These are phyloP conservation scores for Euproctis similis DNA, from an alignment of 2,888 invertebrate genomes.

Conservation along the genomic window DNA sequence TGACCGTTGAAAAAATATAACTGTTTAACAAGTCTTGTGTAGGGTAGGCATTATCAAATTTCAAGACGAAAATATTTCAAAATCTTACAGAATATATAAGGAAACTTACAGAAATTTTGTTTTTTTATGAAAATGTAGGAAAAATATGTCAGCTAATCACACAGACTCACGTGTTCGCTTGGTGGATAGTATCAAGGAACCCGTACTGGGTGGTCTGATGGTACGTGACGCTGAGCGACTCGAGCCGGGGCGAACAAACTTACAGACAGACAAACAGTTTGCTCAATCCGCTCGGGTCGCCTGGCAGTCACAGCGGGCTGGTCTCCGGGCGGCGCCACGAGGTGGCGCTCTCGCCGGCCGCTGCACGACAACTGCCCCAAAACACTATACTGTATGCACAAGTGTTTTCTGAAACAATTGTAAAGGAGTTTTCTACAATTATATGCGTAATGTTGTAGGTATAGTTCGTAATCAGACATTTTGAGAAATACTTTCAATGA, in stretches of 20 bases:
- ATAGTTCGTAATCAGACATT: conserved; percentile 16
- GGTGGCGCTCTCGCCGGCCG: conserved; percentile 36
- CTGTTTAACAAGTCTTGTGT: too few relatives aligned
- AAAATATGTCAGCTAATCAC: conserved; percentile 27
- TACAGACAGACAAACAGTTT: conserved; percentile 58
- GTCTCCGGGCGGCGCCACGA: conserved; percentile 12
- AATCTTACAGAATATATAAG: too few relatives aligned
- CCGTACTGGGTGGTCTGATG: conserved; percentile 11
- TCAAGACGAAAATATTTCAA: too few relatives aligned
- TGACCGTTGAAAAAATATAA: too few relatives aligned
- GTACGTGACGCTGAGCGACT: conserved; percentile 55
- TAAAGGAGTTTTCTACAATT: conserved; percentile 70
- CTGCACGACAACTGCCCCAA: conserved; percentile 43
- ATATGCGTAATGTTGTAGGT: conserved; percentile 54
- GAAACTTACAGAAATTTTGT: too few relatives aligned
- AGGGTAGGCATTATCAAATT: too few relatives aligned
- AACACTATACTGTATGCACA: conserved; percentile 61
- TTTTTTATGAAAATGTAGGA: too few relatives aligned
- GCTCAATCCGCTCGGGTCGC: conserved; percentile 75
- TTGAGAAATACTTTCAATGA: conserved; percentile 10
- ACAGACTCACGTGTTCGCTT: conserved; percentile 29
- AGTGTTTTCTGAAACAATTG: conserved; percentile 72
- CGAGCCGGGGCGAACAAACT: conserved; percentile 78
- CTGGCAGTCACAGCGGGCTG: conserved; percentile 36
- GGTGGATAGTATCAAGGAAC: too few relatives aligned